Evolutionary conservation across 2,797 vertebrate genomes (phyloP).

Genomic region (Sebastes variabilis): DNA sequence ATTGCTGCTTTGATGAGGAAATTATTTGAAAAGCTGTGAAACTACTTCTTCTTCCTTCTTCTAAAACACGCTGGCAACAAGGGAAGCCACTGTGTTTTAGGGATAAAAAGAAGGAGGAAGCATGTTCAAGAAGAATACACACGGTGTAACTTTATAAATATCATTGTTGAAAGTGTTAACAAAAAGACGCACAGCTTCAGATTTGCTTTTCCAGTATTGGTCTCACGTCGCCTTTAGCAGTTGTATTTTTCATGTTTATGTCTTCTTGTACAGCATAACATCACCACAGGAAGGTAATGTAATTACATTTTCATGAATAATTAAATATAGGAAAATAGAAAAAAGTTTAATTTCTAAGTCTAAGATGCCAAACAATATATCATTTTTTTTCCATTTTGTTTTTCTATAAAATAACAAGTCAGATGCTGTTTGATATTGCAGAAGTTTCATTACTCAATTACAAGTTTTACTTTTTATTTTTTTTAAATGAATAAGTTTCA

Average conservation of each 20-base stretch:
- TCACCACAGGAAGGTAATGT: too few species aligned
- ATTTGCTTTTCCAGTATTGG: not conserved
- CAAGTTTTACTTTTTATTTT: too few species aligned
- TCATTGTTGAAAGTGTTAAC: not conserved
- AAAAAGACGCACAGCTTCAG: not conserved
- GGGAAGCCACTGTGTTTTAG: not conserved
- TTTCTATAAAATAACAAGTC: fast-evolving
- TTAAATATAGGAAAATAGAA: too few species aligned
- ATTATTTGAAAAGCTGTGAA: not conserved
- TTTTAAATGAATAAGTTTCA: too few species aligned
- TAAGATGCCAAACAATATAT: too few species aligned
- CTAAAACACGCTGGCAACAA: not conserved
- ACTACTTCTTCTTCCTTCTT: not conserved
- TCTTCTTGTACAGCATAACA: too few species aligned
- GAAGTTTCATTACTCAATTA: too few species aligned
- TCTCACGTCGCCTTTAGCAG: not conserved
- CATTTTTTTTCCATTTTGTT: too few species aligned
- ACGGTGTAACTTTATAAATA: not conserved
- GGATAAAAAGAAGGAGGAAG: not conserved
- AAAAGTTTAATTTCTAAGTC: too few species aligned
- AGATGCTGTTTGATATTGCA: too few species aligned
- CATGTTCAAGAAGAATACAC: not conserved
- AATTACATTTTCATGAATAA: too few species aligned
- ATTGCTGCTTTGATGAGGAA: not conserved
- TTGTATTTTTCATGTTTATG: fast-evolving